Evolutionary conservation across 2,888 invertebrate species (phyloP).

Genomic region (Ptilodon capucinus): DNA sequence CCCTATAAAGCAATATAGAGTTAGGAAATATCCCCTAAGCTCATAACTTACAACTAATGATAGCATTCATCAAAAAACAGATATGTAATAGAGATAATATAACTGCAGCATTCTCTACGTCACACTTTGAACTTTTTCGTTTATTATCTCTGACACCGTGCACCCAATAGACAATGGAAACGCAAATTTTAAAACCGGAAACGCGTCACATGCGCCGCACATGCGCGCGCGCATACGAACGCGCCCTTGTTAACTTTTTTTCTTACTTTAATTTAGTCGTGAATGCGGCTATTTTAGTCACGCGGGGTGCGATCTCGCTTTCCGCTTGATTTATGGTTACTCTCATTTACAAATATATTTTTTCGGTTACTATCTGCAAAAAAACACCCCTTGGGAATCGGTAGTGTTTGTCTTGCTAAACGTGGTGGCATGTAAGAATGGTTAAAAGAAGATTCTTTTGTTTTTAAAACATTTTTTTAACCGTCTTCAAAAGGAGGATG

Average conservation of each 20-base stretch:
- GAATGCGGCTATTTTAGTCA: constrained; percentile 61
- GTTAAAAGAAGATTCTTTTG: background rate
- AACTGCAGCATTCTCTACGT: background rate
- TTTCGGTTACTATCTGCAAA: constrained; percentile 9
- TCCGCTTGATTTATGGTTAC: constrained; percentile 63
- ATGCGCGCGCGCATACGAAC: constrained; percentile 64
- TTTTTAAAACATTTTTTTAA: no score
- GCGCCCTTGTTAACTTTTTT: constrained; percentile 65
- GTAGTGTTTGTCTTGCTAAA: constrained; percentile 15
- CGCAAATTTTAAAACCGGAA: constrained; percentile 76
- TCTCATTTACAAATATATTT: constrained; percentile 30
- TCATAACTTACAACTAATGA: background rate
- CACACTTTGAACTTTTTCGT: constrained; percentile 44
- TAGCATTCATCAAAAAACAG: background rate
- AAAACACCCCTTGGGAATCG: constrained; percentile 4
- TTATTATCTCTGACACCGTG: constrained; percentile 46
- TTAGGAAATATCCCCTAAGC: no score
- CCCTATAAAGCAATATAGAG: no score
- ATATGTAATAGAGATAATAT: background rate
- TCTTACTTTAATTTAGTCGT: constrained; percentile 50
- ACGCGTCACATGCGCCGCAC: constrained; percentile 74
- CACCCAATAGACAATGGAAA: constrained; percentile 49
- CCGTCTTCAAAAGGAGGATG: no score
- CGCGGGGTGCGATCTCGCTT: constrained; percentile 54
- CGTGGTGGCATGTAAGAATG: background rate